Base-by-base conservation (phyloP, 2,797 vertebrate species). In the Esox lucius region DNA sequence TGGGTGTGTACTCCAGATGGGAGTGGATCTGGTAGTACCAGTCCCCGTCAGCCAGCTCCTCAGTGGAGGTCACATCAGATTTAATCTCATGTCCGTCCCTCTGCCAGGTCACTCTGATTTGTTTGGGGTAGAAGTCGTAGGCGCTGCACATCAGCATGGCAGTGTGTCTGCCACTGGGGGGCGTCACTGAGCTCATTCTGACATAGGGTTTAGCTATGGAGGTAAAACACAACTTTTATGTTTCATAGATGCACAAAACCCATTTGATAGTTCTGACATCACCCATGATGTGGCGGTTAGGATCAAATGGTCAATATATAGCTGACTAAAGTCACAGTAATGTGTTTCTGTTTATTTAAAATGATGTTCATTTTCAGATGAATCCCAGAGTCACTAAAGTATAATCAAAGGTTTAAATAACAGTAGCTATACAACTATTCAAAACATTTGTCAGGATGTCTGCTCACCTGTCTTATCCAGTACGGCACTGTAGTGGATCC, bases 1-100 rank as follows among this genome's bases (percentile, higher is more conserved):
- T 77, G 12, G 94, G 94, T 0, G 83, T 85, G 81, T 90, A 86
- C 76, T 92, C 91, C 86, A 94, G 88, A 71, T 91, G 35, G 0
- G 92, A 91, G 75, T 92, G 77, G 1, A 89, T 72, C 89, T 95
- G 94, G 79, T 95, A 94, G 1, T 84, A 93, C 93, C 94, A 95
- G 71, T 94, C 91, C 1, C 87, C 91, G 26, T 94, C 83, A 19
- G 84, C 76, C 84, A 92, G 75, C 73, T 89, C 79, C 0, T 81
- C 86, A 1, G 81, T 88, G 39, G 80, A 79, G 0, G 74, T 85
- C 73, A 86, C 77, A 33, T 76, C 85, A 6, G 84, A 71, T 5
- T 68, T 1, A 9, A 90, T 2, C 1, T 42, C 28, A 2, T 65
- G 9, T 15, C 84, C 84, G 0, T 92, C 86, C 56, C 85, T 91